A percentile compares a stretch with the other conserved stretches of the same genome.
phyloP scores from a whole-genome alignment of 2,797 vertebrate genomes.

The Orientallactaga sibirica region DNA sequence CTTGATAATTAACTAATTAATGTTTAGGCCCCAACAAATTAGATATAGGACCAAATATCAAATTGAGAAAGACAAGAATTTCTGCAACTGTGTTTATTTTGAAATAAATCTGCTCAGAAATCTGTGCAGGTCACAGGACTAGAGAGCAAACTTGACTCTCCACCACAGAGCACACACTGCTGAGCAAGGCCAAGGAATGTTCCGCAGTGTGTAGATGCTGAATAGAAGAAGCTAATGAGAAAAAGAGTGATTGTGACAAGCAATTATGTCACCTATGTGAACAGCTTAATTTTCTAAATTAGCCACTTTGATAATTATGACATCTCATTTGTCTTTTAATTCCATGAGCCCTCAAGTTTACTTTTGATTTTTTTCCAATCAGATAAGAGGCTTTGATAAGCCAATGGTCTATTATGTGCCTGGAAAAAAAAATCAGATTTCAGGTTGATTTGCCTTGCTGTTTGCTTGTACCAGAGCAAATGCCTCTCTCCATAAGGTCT shows the following conservation, averaged over 20 bases:
- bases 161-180: constrained; percentile 66
- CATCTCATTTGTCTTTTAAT: constrained; percentile 94
- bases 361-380: constrained; percentile 89
- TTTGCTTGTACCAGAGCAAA: constrained; percentile 87
- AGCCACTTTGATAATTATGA: constrained; percentile 94
- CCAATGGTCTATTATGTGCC: constrained; percentile 89
- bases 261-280: constrained; percentile 94
- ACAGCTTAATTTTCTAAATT: constrained; percentile 93
- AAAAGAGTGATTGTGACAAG: constrained; percentile 93
- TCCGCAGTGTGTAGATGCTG: constrained; percentile 85
- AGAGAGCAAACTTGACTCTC: background rate
- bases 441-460: constrained; percentile 86
- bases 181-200: constrained; percentile 83
- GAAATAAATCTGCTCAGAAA: constrained; percentile 68
- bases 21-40: constrained; percentile 67
- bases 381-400: constrained; percentile 91
- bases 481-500: constrained; percentile 86
- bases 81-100: constrained; percentile 58
- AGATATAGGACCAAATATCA: constrained; percentile 70
- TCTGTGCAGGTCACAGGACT: background rate
- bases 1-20: constrained; percentile 80
- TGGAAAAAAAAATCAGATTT: constrained; percentile 87
- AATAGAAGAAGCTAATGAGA: constrained; percentile 90
- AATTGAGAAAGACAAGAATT: constrained; percentile 38
- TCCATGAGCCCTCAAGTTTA: constrained; percentile 90